A percentile compares a stretch with the other conserved stretches of the same genome.
Evolutionary conservation across 2,888 invertebrate genomes (phyloP).

Genomic region (Dascillus cervinus): DNA sequence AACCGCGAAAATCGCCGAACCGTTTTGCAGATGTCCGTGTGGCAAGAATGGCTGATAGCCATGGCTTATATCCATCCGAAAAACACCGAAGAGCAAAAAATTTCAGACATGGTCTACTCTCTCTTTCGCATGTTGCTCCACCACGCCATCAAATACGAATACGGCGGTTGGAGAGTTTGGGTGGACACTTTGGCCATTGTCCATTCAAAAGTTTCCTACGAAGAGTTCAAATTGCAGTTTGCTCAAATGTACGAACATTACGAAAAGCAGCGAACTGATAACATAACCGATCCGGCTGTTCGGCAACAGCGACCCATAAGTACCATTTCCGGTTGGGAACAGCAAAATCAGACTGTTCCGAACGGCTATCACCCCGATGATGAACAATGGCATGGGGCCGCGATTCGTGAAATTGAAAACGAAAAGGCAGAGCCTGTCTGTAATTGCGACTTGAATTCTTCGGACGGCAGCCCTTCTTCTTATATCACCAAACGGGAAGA

Average conservation of each 20-base stretch:
- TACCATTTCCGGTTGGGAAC: slow-evolving; percentile 93
- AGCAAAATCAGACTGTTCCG: slow-evolving; percentile 45
- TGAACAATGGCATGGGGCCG: slow-evolving; percentile 32
- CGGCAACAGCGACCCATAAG: slow-evolving; percentile 89
- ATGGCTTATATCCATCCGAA: slow-evolving; percentile 97
- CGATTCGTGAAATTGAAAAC: slow-evolving; percentile 31
- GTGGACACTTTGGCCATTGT: slow-evolving; percentile 99
- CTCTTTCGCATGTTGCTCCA: slow-evolving; percentile 95
- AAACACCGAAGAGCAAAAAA: slow-evolving; percentile 89
- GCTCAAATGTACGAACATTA: slow-evolving; percentile 97
- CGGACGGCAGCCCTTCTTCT: slow-evolving; percentile 46
- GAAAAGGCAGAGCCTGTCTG: slow-evolving; percentile 37
- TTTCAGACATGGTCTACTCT: slow-evolving; percentile 97
- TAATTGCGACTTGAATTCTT: slow-evolving; percentile 43
- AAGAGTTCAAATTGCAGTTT: slow-evolving; percentile 96
- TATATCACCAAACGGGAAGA: slow-evolving; percentile 42
- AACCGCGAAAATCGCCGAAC: slow-evolving; percentile 95
- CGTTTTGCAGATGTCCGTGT: slow-evolving; percentile 99
- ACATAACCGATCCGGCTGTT: slow-evolving; percentile 91
- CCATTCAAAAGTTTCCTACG: slow-evolving; percentile 97
- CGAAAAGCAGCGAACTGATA: slow-evolving; percentile 87
- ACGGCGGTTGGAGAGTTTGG: slow-evolving; percentile 99
- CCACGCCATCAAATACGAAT: slow-evolving; percentile 98
- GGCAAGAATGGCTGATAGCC: slow-evolving; percentile 99
- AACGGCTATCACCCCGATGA: slow-evolving; percentile 35